Base-by-base conservation (phyloP, 2,888 invertebrate species). In the Linnaemya tessellans region DNA sequence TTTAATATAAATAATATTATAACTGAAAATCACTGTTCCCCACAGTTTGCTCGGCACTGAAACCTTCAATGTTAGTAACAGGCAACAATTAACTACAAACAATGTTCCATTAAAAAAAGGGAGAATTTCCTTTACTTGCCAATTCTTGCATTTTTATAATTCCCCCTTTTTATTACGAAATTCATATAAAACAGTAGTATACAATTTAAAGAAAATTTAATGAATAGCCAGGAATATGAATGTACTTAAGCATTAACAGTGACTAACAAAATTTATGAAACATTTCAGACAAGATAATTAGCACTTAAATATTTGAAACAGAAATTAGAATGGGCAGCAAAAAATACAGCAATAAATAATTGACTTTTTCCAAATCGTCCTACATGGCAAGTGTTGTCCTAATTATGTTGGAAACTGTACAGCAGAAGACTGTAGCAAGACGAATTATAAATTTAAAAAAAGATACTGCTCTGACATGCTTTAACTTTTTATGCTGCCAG, bases 161-260 rank as follows among this genome's bases (percentile, higher is more conserved):
- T 64, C 49, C 56, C 65, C 46, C 58, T 58, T 79, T 74, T 85
- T 56, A 74, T 73, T 68, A 68, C 65, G 79, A 82, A 82, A 65
- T n/a, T n/a, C n/a, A n/a, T 68, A 68, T 56, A 62, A 58, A 70
- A 65, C 60, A 51, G 68, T 54, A 67, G 60, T 49, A 30, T 58
- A 79, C 79, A 85, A 79, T 79, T 82, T 85, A 71, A 85, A 82
- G 38, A 65, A 75, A 82, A 80, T 81, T 75, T 85, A 82, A 79
- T 80, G 79, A 83, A 79, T 75, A 22, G 38, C 18, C 62, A 74
- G 73, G 56, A 68, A 74, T 68, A 64, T 67, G 62, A 64, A 79
- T 68, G 58, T 67, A 43, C 56, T 20, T 20, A n/a, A 49, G 18
- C 25, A 49, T 41, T 25, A 41, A 60, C 67, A 74, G 41, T 74